Evolutionary conservation across 2,888 invertebrate genomes (phyloP), one percentile per base, ranked within the genome.

Genomic region (Oscheius sp.): DNA sequence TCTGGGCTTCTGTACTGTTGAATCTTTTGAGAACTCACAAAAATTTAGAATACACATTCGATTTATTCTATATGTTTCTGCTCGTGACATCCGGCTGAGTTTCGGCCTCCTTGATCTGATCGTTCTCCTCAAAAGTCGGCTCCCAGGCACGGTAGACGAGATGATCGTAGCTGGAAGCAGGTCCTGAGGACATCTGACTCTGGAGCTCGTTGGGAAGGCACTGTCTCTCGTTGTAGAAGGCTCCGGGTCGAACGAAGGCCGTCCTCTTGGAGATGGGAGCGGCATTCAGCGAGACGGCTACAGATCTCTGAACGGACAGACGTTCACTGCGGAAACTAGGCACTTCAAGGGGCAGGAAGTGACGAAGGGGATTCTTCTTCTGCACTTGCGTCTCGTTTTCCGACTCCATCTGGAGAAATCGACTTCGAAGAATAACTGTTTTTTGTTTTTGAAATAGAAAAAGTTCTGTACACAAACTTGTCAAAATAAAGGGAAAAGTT

Each of bases 111-210:
- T 42, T 42, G 42, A 42, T 1, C 53, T 53, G n/a, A 4, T 29
- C 53, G 11, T 21, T 13, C 53, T 53, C 53, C 53, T 3, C 53
- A 11, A 21, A 53, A 29, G 3, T 29, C n/a, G 10, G 13, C 29
- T 53, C 53, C 53, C 53, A 53, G 29, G n/a, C n/a, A 53, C 53
- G 53, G 53, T 53, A 53, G 53, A 53, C 53, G 53, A 53, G 53
- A 53, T 53, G 13, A 10, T 29, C 29, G 53, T 53, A 53, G 53
- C 29, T 29, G 4, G 53, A 13, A 29, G 13, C 53, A 29, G 53
- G 53, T 21, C 53, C 53, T 13, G 53, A 53, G 11, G 53, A 4
- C 53, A 53, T 53, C 53, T 53, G 53, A 29, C n/a, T 29, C 29
- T 53, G 53, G 1, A 53, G 13, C n/a, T 29, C n/a, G 29, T 53